Evolutionary conservation across 2,797 vertebrate genomes (phyloP), one percentile per base, ranked within the genome.

Genomic region (Lateolabrax maculatus): DNA sequence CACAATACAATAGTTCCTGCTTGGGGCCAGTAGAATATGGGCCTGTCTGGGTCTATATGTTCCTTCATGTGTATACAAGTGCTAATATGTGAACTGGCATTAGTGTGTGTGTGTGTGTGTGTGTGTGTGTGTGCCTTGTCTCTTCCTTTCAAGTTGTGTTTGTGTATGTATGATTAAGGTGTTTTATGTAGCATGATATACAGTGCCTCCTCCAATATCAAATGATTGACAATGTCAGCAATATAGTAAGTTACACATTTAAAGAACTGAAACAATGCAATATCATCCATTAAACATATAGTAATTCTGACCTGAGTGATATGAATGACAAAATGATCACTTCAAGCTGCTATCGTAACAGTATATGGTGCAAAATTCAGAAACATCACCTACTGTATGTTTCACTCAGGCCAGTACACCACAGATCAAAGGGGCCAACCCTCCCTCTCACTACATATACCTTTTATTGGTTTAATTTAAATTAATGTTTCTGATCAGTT

Each of bases 1-100:
- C 93, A 94, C 72, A 88, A 89, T 86, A 93, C 90, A 93, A 94
- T 93, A 85, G 90, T 82, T 75, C 2, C 86, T 76, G 87, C 79
- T 75, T 23, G 31, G 68, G 60, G 78, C 81, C 80, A 71, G 76
- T 39, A 56, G 80, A 90, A 82, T 66, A 85, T 51, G 66, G 81
- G 71, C 64, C 71, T 78, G 68, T 87, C 61, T 73, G 72, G 23
- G 55, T 83, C 79, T 80, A 67, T 79, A 83, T 80, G 56, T 80
- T 71, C 69, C 57, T 68, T 61, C 37, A 53, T 16, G 43, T 81
- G 67, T 60, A 49, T 63, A 64, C 23, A 73, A 77, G 62, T 43
- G 58, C 44, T 62, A 53, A 79, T 49, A 61, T 63, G 43, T 67
- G 37, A 71, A 52, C 13, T 80, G 52, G 48, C 58, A 53, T 72